These are phyloP conservation scores for Amphibalanus amphitrite DNA, from an alignment of 1,140 invertebrate species.

Conservation along the genomic window DNA sequence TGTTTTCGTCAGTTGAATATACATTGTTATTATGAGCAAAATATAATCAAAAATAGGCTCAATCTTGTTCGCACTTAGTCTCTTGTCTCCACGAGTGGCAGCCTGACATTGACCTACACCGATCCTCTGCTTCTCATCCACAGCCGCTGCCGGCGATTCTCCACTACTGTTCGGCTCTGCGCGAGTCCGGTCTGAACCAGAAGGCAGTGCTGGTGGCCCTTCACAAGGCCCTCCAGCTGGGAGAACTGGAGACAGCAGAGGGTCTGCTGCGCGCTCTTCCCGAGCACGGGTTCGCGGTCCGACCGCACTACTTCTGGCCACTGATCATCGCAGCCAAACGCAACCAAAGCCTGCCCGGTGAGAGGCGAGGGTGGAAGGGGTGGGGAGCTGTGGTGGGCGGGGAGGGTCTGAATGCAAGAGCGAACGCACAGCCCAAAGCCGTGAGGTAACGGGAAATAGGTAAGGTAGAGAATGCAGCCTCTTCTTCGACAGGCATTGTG, in stretches of 20 bases:
- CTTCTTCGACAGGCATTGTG: too few species aligned
- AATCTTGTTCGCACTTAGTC: too few species aligned
- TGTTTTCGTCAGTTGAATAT: too few species aligned
- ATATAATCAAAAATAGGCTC: too few species aligned
- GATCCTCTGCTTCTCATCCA: conserved; percentile 10
- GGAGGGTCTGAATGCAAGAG: too few species aligned
- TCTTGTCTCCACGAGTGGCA: too few species aligned
- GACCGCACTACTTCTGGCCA: conserved; percentile 70
- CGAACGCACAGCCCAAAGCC: too few species aligned
- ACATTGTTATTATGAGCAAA: too few species aligned
- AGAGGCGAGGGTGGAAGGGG: neutral
- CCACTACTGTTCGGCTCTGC: conserved; percentile 39
- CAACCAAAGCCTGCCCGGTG: neutral
- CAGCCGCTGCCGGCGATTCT: conserved; percentile 41
- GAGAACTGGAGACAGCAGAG: conserved; percentile 37
- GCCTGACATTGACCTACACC: too few species aligned
- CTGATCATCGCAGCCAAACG: conserved; percentile 29
- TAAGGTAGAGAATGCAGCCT: too few species aligned
- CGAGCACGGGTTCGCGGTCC: conserved; percentile 38
- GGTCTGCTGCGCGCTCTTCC: conserved; percentile 42
- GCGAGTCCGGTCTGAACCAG: conserved; percentile 36
- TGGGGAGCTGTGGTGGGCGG: too few species aligned
- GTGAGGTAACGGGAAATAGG: too few species aligned
- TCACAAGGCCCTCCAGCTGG: conserved; percentile 37
- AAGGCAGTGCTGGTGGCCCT: conserved; percentile 41